Conservation (phyloP, 2,888 invertebrate species). For the Endotricha flammealis region DNA sequence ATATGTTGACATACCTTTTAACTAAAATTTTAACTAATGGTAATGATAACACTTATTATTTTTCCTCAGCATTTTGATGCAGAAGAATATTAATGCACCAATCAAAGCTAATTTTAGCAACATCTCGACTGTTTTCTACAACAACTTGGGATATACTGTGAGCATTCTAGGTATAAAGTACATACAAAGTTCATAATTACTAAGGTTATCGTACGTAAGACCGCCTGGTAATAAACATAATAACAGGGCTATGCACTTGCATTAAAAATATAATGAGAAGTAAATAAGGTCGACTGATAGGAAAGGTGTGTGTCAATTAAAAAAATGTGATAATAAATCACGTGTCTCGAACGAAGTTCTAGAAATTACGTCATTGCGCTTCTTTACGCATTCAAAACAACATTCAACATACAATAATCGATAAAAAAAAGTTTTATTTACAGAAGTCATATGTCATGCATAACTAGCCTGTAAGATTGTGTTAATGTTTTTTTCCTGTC, state of each 20-base stretch:
- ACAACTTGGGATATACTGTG: slow-evolving; percentile 28
- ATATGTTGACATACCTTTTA: no score
- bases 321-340: background rate
- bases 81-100: slow-evolving; percentile 55
- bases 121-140: slow-evolving; percentile 39
- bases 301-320: slow-evolving; percentile 4
- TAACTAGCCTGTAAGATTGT: no score
- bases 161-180: no score
- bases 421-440: no score
- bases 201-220: slow-evolving; percentile 31
- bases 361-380: no score
- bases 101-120: slow-evolving; percentile 60
- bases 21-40: slow-evolving; percentile 25
- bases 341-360: no score
- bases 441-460: no score
- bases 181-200: slow-evolving; percentile 19
- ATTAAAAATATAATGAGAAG: slow-evolving; percentile 27
- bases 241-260: slow-evolving; percentile 32
- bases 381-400: no score
- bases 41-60: slow-evolving; percentile 39
- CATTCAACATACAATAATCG: no score
- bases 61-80: slow-evolving; percentile 54
- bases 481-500: no score
- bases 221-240: slow-evolving; percentile 25
- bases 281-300: slow-evolving; percentile 24